Percentiles rank a stretch among this genome's conserved stretches.
These are phyloP conservation scores for Rhincodon typus DNA, from an alignment of 2,797 vertebrate species.

Conservation along the genomic window DNA sequence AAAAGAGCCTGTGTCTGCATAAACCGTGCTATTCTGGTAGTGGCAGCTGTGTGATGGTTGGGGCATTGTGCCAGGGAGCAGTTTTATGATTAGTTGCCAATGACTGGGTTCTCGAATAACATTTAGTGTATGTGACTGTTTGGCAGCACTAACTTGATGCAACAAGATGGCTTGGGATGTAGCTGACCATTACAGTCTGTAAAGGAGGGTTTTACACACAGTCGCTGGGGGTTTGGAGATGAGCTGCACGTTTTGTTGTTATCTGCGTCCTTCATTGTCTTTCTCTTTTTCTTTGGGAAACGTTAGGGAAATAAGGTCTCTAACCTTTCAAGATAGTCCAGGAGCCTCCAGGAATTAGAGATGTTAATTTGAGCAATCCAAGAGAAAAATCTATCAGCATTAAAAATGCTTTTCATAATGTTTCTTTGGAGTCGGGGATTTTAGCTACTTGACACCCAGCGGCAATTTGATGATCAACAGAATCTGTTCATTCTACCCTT, in stretches of 20 bases:
- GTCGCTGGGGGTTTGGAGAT: not conserved
- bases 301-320: not conserved
- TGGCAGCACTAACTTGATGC: not conserved
- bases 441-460: not conserved
- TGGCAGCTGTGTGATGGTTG: slow-evolving; percentile 48
- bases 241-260: not conserved
- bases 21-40: slow-evolving; percentile 54
- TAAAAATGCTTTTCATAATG: not conserved
- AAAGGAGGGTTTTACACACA: not conserved
- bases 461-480: not conserved
- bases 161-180: not conserved
- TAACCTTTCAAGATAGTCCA: not conserved
- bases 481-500: not conserved
- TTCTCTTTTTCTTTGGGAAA: not conserved
- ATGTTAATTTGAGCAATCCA: not conserved
- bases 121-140: slow-evolving; percentile 46
- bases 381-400: not conserved
- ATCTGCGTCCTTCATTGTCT: not conserved
- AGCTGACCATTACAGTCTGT: not conserved
- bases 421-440: not conserved
- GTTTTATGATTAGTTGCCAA: slow-evolving; percentile 50
- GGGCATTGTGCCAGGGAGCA: slow-evolving; percentile 50
- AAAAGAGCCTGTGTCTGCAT: slow-evolving; percentile 49
- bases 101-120: slow-evolving; percentile 57
- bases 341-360: not conserved